Conservation (phyloP, 2,113 vertebrate genomes). For the Trichechus manatus region DNA sequence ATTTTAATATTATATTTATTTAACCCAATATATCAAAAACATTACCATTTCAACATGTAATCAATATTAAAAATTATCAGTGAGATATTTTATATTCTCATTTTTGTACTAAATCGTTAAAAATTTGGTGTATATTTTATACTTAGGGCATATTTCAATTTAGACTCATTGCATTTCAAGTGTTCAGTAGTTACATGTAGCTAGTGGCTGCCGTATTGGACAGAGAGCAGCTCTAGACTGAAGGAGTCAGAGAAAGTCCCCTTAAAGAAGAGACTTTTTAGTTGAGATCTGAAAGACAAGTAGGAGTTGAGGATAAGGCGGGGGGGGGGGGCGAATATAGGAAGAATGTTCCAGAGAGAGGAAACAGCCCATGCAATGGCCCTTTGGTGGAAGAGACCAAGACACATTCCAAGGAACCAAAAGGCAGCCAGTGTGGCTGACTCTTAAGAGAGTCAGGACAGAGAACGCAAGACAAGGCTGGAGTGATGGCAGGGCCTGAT, state of each 20-base stretch:
- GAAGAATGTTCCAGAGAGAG: neutral
- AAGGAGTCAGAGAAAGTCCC: neutral
- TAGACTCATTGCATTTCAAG: neutral
- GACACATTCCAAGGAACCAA: neutral
- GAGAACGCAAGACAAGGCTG: neutral
- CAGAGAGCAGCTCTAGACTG: neutral
- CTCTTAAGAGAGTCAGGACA: neutral
- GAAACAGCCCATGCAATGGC: neutral
- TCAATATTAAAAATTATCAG: neutral
- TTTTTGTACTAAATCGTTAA: neutral
- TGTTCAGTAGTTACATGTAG: neutral
- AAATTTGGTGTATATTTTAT: neutral
- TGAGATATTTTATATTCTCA: neutral
- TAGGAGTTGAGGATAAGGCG: neutral
- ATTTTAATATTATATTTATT: neutral
- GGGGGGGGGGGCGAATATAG: too few relatives aligned
- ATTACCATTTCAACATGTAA: slow-evolving; percentile 1
- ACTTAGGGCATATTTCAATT: neutral
- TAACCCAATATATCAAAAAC: slow-evolving; percentile 3
- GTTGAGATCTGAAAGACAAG: neutral
- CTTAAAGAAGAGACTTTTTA: neutral
- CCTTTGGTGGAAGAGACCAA: neutral
- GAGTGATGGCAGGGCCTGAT: neutral
- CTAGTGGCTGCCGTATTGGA: neutral
- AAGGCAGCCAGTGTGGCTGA: neutral